phyloP scores from a whole-genome alignment of 2,888 invertebrate genomes.

The Parnassius glacialis region DNA sequence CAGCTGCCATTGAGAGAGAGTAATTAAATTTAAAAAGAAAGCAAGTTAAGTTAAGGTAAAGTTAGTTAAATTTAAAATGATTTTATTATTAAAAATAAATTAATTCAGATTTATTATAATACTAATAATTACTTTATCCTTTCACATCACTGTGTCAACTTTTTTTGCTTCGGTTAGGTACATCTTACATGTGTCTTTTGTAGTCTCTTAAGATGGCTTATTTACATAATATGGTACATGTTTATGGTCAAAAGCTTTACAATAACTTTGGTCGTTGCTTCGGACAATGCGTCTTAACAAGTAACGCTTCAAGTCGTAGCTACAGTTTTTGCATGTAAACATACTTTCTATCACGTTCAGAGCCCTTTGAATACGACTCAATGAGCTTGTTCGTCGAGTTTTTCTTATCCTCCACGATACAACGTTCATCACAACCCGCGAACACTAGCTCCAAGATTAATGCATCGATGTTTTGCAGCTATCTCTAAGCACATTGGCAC shows the following conservation, averaged over 20 bases:
- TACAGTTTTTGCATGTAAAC: constrained; percentile 21
- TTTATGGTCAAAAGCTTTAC: constrained; percentile 8
- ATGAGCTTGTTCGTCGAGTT: constrained; percentile 17
- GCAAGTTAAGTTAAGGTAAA: too few species aligned
- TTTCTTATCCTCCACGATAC: constrained; percentile 7
- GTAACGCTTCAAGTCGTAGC: constrained; percentile 15
- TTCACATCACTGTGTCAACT: too few species aligned
- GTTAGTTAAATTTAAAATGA: too few species aligned
- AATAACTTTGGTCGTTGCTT: constrained; percentile 13
- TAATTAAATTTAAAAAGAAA: too few species aligned
- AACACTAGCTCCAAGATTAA: constrained; percentile 9
- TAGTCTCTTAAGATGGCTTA: constrained; percentile 2
- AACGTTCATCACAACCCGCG: constrained; percentile 8
- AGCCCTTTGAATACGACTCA: constrained; percentile 25
- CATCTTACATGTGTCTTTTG: neutral
- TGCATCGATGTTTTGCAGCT: constrained; percentile 14
- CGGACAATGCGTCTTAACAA: constrained; percentile 18
- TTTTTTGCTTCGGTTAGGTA: too few species aligned
- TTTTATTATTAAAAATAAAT: too few species aligned
- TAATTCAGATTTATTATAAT: too few species aligned
- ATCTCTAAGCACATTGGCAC: constrained; percentile 18
- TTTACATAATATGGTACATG: neutral
- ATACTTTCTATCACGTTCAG: constrained; percentile 24
- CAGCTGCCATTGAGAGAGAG: too few species aligned
- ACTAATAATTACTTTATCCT: too few species aligned